Base-by-base conservation (phyloP, 1,140 invertebrate genomes). In the Drosophila gunungcola region DNA sequence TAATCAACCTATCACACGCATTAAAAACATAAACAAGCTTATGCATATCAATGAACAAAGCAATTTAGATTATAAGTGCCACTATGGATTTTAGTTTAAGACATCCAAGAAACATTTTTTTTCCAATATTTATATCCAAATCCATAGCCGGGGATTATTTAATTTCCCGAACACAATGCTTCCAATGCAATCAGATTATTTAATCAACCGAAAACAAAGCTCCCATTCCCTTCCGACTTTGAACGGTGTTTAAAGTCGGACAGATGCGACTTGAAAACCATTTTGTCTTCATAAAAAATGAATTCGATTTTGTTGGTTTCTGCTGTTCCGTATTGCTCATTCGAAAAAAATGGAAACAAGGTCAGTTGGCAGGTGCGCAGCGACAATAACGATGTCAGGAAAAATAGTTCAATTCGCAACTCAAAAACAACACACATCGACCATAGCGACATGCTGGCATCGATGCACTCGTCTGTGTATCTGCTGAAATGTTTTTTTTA, bases 291-390 rank as follows among this genome's bases (percentile, higher is more conserved):
- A 43, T 68, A 65, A 65, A 67, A 65, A 65, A 68, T 67, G 32
- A 51, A 65, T 67, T 68, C 29, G 13, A 46, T 51, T 43, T 42
- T 52, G n/a, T 42, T 43, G 36, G 62, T 68, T 68, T 68, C 53
- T 27, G 45, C 32, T 10, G 13, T 27, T 38, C 27, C 43, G 60
- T 45, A 68, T 41, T 34, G 36, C 46, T 36, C 60, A 43, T 32
- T 43, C 27, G n/a, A 12, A 21, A 39, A 46, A 13, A 34, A 21
- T 36, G 5, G n/a, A 68, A 68, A 70, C 64, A 69, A 70, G 67
- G 67, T 70, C 67, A 69, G 64, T 70, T 67, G 65, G 41, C 67
- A 70, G 64, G 67, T 68, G 61, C 64, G 53, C 38, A 65, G 60
- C 46, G 64, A 68, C 60, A 68, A 68, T 68, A 68, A 52, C 64